Evolutionary conservation across 2,888 invertebrate genomes (phyloP).

Genomic region (Tortricodes alternella): DNA sequence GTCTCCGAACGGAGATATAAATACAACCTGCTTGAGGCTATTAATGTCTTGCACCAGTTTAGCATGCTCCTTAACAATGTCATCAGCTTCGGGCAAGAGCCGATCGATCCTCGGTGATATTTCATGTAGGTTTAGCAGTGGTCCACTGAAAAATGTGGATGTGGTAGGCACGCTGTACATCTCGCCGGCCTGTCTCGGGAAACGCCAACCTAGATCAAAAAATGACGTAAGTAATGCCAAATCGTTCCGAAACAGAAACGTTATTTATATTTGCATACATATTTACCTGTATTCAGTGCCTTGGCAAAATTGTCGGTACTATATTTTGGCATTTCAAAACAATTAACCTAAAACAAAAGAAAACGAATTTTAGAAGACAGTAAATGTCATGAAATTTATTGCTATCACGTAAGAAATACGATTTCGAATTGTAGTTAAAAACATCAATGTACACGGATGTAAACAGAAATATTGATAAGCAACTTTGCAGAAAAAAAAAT

Average conservation of each 20-base stretch:
- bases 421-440: no score
- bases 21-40: conserved; percentile 63
- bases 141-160: conserved; percentile 32
- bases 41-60: conserved; percentile 77
- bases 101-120: conserved; percentile 48
- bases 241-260: not conserved
- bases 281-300: conserved; percentile 33
- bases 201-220: conserved; percentile 37
- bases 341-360: conserved; percentile 61
- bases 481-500: no score
- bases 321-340: conserved; percentile 56
- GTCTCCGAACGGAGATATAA: conserved; percentile 58
- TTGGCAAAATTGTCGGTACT: conserved; percentile 42
- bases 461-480: no score
- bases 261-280: not conserved
- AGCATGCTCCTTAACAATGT: conserved; percentile 70
- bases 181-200: conserved; percentile 27
- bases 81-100: conserved; percentile 50
- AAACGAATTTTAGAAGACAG: not conserved
- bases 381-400: not conserved
- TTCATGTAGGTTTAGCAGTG: conserved; percentile 41
- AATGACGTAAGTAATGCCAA: not conserved
- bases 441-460: no score
- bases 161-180: conserved; percentile 27
- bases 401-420: no score